These are phyloP conservation scores for Chaenogobius annularis DNA, from an alignment of 2,113 vertebrate genomes.

Conservation along the genomic window DNA sequence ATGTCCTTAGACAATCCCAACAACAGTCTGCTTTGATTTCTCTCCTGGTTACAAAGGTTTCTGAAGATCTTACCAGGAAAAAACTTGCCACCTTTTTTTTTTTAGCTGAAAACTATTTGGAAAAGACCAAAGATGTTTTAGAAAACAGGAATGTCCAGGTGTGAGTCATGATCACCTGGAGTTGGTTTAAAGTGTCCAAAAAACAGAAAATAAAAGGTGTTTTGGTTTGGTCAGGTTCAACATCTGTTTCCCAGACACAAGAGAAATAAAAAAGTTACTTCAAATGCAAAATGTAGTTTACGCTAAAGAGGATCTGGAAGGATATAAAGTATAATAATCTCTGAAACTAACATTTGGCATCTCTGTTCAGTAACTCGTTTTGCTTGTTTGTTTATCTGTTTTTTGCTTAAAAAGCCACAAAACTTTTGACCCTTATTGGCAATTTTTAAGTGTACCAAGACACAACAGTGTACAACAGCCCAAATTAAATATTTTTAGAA, in stretches of 20 bases:
- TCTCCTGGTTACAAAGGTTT: slow-evolving; percentile 9
- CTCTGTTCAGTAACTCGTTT: too few species aligned
- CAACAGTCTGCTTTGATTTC: not conserved
- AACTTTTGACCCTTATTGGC: too few species aligned
- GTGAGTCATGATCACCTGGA: slow-evolving; percentile 63
- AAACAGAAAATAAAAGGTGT: slow-evolving; percentile 1
- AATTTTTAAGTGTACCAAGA: too few species aligned
- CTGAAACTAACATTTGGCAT: too few species aligned
- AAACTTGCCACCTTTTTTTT: not conserved
- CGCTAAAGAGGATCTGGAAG: not conserved
- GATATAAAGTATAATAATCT: not conserved
- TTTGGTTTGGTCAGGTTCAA: slow-evolving; percentile 36
- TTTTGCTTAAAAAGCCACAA: too few species aligned
- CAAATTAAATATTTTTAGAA: too few species aligned
- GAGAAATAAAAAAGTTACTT: slow-evolving; percentile 22
- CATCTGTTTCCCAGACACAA: slow-evolving; percentile 61
- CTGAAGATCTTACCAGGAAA: slow-evolving; percentile 8
- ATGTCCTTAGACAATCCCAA: not conserved
- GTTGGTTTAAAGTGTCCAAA: slow-evolving; percentile 29
- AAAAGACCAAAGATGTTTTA: not conserved
- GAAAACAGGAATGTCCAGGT: not conserved
- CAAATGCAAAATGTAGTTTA: not conserved
- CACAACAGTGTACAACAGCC: too few species aligned
- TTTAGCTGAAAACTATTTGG: not conserved
- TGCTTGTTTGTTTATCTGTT: too few species aligned